Evolutionary conservation across 2,888 invertebrate genomes (phyloP).

Genomic region (Volucella inanis): DNA sequence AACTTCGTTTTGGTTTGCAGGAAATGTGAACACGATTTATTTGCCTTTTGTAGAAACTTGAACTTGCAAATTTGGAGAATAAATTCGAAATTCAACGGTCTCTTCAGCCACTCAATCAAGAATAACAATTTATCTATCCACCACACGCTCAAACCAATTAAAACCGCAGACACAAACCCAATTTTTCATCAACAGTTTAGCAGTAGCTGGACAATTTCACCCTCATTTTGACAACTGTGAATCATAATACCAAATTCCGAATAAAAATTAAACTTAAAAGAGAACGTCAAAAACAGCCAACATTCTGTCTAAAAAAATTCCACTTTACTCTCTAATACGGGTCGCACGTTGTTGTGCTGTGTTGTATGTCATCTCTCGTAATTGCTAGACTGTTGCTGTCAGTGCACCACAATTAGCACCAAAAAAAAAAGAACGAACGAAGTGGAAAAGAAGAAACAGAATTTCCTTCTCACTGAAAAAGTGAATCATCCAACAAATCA

Average conservation of each 20-base stretch:
- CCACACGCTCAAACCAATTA: no score
- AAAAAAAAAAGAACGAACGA: constrained; percentile 11
- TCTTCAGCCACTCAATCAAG: no score
- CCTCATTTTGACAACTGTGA: not conserved
- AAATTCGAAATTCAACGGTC: no score
- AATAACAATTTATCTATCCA: no score
- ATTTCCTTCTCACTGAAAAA: constrained; percentile 6
- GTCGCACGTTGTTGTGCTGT: constrained; percentile 28
- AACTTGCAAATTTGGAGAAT: no score
- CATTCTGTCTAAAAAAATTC: constrained; percentile 28
- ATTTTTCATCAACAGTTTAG: not conserved
- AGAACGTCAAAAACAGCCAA: constrained; percentile 65
- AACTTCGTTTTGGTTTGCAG: no score
- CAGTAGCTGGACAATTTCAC: not conserved
- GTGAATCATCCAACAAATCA: constrained; percentile 59
- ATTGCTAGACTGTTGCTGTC: constrained; percentile 37
- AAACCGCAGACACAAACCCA: not conserved
- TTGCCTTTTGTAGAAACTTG: no score
- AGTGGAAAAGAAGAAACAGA: not conserved
- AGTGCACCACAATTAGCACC: constrained; percentile 24
- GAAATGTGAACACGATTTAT: no score
- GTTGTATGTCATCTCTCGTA: constrained; percentile 37
- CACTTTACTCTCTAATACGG: constrained; percentile 1
- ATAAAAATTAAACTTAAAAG: constrained; percentile 18
- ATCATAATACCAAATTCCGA: not conserved